Evolutionary conservation across 2,113 vertebrate genomes (phyloP).

Genomic region (Lycaon pictus): DNA sequence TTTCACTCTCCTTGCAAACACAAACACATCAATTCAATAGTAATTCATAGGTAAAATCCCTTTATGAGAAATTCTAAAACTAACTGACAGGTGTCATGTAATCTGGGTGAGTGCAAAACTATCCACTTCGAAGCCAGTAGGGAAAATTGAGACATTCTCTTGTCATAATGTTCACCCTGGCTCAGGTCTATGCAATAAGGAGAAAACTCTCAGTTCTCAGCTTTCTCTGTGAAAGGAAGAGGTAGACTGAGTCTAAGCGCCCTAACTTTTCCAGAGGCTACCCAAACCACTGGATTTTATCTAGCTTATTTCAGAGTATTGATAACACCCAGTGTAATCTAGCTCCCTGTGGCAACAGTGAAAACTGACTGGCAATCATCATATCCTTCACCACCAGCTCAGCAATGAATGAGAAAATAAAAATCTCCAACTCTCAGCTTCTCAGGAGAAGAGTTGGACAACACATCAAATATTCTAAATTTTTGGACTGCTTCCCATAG

Average conservation of each 20-base stretch:
- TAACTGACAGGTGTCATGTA: background rate
- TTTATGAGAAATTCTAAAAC: background rate
- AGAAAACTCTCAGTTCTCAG: background rate
- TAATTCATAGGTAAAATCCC: background rate
- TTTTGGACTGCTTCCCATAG: background rate
- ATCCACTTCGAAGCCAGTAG: background rate
- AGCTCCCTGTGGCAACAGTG: background rate
- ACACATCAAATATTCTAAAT: background rate
- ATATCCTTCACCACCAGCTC: fast-evolving
- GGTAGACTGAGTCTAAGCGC: background rate
- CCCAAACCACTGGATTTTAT: background rate
- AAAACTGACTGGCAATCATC: background rate
- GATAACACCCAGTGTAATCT: background rate
- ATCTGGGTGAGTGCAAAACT: background rate
- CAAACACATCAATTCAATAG: background rate
- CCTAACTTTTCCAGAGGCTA: background rate
- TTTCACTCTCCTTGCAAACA: background rate
- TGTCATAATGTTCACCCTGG: background rate
- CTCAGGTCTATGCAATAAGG: too few relatives aligned
- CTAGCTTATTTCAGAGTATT: background rate
- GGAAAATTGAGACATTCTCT: background rate
- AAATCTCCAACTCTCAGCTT: background rate
- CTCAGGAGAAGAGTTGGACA: background rate
- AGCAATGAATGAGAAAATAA: background rate
- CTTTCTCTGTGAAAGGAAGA: background rate